These are phyloP conservation scores for Limnodromus scolopaceus DNA, from an alignment of 2,797 vertebrate genomes.

Conservation along the genomic window DNA sequence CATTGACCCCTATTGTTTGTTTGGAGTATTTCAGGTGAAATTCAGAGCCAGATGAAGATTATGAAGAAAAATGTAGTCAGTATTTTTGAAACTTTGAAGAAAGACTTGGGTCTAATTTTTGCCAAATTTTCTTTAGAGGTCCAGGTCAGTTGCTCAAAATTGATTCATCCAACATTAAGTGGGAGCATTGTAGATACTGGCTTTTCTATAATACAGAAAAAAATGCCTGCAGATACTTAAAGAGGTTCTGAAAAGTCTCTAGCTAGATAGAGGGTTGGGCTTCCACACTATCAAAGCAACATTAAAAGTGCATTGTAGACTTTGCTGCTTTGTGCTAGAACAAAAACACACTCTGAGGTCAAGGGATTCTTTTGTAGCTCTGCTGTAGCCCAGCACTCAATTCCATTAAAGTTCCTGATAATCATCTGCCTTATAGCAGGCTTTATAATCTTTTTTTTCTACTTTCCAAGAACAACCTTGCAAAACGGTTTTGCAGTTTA, in stretches of 20 bases:
- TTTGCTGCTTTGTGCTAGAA: slow-evolving; percentile 40
- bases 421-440: slow-evolving; percentile 56
- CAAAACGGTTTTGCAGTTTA: slow-evolving; percentile 30
- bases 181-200: not conserved
- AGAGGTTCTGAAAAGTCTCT: slow-evolving; percentile 22
- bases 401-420: slow-evolving; percentile 64
- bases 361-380: slow-evolving; percentile 45
- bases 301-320: not conserved
- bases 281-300: slow-evolving; percentile 6
- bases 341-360: slow-evolving; percentile 40
- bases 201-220: not conserved
- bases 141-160: not conserved
- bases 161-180: not conserved
- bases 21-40: not conserved
- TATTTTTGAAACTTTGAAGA: not conserved
- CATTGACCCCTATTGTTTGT: not conserved
- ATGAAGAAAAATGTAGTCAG: not conserved
- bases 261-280: not conserved
- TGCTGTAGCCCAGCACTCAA: not conserved
- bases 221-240: not conserved
- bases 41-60: not conserved
- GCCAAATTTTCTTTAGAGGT: not conserved
- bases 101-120: slow-evolving; percentile 4
- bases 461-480: slow-evolving; percentile 49
- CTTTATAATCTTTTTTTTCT: slow-evolving; percentile 28